Base-by-base conservation (phyloP, 2,797 vertebrate genomes). In the Gallinago nigripennis region DNA sequence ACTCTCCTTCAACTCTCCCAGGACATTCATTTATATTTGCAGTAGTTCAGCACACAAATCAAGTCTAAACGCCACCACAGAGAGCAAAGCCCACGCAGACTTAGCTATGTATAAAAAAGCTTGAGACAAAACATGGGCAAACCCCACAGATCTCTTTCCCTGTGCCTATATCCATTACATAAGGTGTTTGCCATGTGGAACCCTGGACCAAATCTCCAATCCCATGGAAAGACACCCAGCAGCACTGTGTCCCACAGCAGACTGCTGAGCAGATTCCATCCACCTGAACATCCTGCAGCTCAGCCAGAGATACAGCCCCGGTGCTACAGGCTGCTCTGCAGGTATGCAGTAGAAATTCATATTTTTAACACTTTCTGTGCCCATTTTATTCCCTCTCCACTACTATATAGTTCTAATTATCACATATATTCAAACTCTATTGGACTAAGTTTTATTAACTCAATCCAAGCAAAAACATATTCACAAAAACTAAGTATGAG, bases 101-200 rank as follows among this genome's bases (percentile, higher is more conserved):
- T 18, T 30, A 20, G 31, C 48, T 8, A 27, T 1, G 4, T 5
- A 25, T 25, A 60, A 51, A 70, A 92, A 78, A 56, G 8, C 8
- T 6, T 23, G 6, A 27, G 28, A 50, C 3, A 43, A 81, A 54
- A 69, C 0, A 1, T 17, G 31, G 16, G 14, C 30, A 66, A 63
- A 75, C 3, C 16, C n/a, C 25, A 15, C 60, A 61, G 24, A 17
- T 45, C 64, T 58, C 60, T 65, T 61, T 33, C 33, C 14, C 35
- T 18, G 13, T 11, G 20, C 28, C 12, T 10, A 11, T 50, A 78
- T 65, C 31, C 41, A 68, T 24, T 71, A 41, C 30, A 6, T 41
- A 33, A 45, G 0, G 0, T 14, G n/a, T 28, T 31, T 75, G 37
- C 16, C 43, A 2, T 1, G 3, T 23, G 20, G 33, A 24, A 6